Base-by-base conservation (phyloP, 2,888 invertebrate species). In the Tinea trinotella region DNA sequence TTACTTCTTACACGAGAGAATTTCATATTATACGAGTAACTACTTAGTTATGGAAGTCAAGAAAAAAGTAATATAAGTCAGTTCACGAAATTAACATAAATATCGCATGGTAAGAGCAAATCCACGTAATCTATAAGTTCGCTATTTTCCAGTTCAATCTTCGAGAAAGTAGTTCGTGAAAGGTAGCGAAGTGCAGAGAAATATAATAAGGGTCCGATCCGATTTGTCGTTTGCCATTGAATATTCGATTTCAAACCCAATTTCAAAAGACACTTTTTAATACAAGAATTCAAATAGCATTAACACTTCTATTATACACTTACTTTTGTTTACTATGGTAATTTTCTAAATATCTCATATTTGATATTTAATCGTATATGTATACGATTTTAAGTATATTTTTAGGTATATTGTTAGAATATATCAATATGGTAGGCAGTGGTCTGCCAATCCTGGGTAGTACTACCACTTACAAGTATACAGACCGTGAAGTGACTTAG, bases 21-120 rank as follows among this genome's bases (percentile, higher is more conserved):
- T 30, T 30, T 30, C 3, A 30, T 4, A 30, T 30, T 30, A 30
- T n/a, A n/a, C n/a, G n/a, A n/a, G n/a, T n/a, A n/a, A n/a, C n/a
- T n/a, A n/a, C n/a, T n/a, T n/a, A n/a, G n/a, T n/a, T n/a, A n/a
- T n/a, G n/a, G n/a, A n/a, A n/a, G n/a, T n/a, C n/a, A n/a, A n/a
- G n/a, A n/a, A n/a, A 22, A 22, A 22, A 22, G 22, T 22, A 22
- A 22, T 22, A 7, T 5, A 22, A 22, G 4, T 22, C 22, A 22
- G 22, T 35, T 40, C 40, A n/a, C 3, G 13, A n/a, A 40, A 40
- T 40, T 40, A 15, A 40, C 40, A 40, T 40, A 40, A 40, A 13
- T 13, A 40, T 40, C 40, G 40, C 40, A 40, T 15, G 40, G 40
- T 40, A 15, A 40, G 40, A 40, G 40, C 40, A 40, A 40, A 40